A percentile compares a stretch with the other conserved stretches of the same genome.
Conservation (phyloP, 2,113 vertebrate genomes). For the Atlantisia rogersi region DNA sequence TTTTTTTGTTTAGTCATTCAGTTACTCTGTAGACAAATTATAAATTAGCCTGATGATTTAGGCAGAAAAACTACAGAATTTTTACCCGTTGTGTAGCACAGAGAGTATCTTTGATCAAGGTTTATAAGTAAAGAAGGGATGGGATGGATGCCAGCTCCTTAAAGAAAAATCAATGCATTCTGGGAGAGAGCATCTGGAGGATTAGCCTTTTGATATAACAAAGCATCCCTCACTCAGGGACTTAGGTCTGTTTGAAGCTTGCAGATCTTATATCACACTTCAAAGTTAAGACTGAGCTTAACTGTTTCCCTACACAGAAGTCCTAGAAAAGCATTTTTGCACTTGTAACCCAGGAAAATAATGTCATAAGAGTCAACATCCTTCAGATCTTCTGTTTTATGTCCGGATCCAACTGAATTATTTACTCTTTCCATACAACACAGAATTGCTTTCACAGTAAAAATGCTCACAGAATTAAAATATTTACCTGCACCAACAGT, state of each 20-base stretch:
- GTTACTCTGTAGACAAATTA: background rate
- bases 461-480: background rate
- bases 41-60: background rate
- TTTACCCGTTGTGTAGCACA: background rate
- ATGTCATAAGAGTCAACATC: background rate
- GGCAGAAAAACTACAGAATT: background rate
- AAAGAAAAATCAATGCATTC: slow-evolving; percentile 2
- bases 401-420: background rate
- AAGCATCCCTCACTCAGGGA: background rate
- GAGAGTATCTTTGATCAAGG: slow-evolving; percentile 18
- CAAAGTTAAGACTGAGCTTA: background rate
- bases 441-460: background rate
- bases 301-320: background rate
- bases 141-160: background rate
- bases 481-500: background rate
- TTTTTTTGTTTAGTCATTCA: background rate
- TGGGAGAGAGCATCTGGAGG: background rate
- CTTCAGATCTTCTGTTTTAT: background rate
- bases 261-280: background rate
- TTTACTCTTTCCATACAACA: background rate
- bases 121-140: background rate
- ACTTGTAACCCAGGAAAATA: background rate
- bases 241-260: background rate
- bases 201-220: slow-evolving; percentile 17
- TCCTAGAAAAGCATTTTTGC: background rate